Percentiles rank a stretch among this genome's conserved stretches.
These are phyloP conservation scores for Epinephelus awoara DNA, from an alignment of 2,797 vertebrate species.

Conservation along the genomic window DNA sequence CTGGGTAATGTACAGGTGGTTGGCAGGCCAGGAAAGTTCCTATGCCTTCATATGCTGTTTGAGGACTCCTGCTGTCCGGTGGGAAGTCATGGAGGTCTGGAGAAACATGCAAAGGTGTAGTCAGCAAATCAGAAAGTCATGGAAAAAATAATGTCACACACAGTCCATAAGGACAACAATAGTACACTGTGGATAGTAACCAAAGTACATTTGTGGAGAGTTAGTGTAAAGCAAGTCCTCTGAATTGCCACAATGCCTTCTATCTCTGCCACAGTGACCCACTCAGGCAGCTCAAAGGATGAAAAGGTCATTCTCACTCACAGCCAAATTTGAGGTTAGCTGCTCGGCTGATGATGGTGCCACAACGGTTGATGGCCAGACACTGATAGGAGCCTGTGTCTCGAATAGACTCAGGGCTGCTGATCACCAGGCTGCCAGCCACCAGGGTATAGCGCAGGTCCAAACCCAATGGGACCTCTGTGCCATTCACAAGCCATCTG, in stretches of 20 bases:
- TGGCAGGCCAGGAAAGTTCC: conserved; percentile 93
- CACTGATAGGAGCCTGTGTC: conserved; percentile 96
- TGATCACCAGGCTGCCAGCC: conserved; percentile 94
- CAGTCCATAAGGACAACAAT: not conserved
- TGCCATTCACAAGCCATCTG: conserved; percentile 97
- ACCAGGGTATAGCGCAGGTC: conserved; percentile 91
- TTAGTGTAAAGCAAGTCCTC: not conserved
- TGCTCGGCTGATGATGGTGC: conserved; percentile 93
- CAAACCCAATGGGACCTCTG: conserved; percentile 88
- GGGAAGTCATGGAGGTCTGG: conserved; percentile 96
- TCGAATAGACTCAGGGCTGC: conserved; percentile 85
- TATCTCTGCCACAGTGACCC: not conserved
- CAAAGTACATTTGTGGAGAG: not conserved
- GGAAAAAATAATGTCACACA: not conserved
- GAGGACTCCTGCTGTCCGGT: conserved; percentile 90
- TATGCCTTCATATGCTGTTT: conserved; percentile 90
- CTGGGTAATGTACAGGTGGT: conserved; percentile 95
- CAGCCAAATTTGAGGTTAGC: conserved; percentile 96
- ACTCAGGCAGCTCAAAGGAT: not conserved
- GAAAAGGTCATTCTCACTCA: conserved; percentile 80
- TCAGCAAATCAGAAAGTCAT: not conserved
- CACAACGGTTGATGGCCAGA: conserved; percentile 92
- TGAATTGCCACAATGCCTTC: not conserved
- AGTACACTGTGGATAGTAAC: not conserved
- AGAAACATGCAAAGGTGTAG: conserved; percentile 1